These are phyloP conservation scores for Eustalomyia histrio DNA, from an alignment of 2,888 invertebrate species.

Conservation along the genomic window DNA sequence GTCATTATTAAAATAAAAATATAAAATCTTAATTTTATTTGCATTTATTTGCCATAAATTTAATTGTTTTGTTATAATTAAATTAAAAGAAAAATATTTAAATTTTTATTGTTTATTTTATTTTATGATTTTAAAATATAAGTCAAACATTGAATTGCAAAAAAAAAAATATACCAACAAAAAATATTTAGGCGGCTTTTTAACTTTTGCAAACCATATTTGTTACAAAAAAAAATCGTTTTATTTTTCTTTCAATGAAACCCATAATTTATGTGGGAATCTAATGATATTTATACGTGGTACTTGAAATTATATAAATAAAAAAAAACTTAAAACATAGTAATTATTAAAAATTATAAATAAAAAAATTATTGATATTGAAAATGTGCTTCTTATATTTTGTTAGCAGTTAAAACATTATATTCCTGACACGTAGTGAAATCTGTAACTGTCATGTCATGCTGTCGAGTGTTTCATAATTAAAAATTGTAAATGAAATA, in stretches of 20 bases:
- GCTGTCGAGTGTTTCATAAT: too few species aligned
- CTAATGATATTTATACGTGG: slow-evolving; percentile 33
- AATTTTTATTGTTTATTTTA: slow-evolving; percentile 34
- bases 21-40: background rate
- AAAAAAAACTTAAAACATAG: too few species aligned
- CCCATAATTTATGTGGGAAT: slow-evolving; percentile 58
- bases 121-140: slow-evolving; percentile 31
- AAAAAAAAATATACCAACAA: background rate
- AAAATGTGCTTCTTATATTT: too few species aligned
- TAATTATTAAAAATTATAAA: too few species aligned
- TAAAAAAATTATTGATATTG: too few species aligned
- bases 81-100: slow-evolving; percentile 3
- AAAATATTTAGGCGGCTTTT: slow-evolving; percentile 43
- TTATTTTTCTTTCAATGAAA: slow-evolving; percentile 5
- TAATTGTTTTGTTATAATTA: slow-evolving; percentile 11
- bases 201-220: slow-evolving; percentile 47
- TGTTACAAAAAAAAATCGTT: slow-evolving; percentile 24
- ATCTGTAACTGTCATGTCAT: too few species aligned
- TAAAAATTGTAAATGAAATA: too few species aligned
- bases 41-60: slow-evolving; percentile 39
- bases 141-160: slow-evolving; percentile 1
- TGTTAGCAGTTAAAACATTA: too few species aligned
- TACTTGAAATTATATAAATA: too few species aligned
- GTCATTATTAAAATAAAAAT: slow-evolving; percentile 2
- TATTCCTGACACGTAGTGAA: too few species aligned